Evolutionary conservation across 2,797 vertebrate genomes (phyloP), one percentile per base, ranked within the genome.

Genomic region (Leucoraja ocellata): DNA sequence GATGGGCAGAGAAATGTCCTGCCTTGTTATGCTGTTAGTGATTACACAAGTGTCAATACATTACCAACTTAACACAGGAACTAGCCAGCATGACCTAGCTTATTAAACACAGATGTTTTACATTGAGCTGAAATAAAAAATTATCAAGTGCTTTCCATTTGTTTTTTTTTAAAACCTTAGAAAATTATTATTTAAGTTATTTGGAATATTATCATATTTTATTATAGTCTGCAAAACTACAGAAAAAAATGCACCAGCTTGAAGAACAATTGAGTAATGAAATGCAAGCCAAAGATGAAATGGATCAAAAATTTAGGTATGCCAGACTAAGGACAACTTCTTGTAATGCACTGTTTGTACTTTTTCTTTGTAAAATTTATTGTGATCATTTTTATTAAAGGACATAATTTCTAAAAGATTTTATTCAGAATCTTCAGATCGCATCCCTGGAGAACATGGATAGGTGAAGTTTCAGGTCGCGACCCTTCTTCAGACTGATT

Each of bases 281-380:
- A 95, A 96, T 98, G 93, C 99, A 99, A 96, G 96, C 96, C 95
- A 99, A 97, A 97, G 98, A 98, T 79, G 98, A 99, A 65, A 91
- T 99, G 14, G 99, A 99, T 94, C 97, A 97, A 93, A 99, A 98
- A 95, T 98, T 95, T 97, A 98, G 96, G 99, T 99, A 97, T 14
- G 95, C 11, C 1, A 18, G n/a, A 68, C 6, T 6, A 36, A 65
- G 61, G 61, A n/a, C 28, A 86, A 7, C 7, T 5, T 32, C 14
- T 36, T 32, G 32, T 79, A 79, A 79, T 16, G 36, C 77, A 39
- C 73, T 28, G 25, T 58, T 18, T 68, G 16, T 2, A 54, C 4
- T 63, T 86, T 46, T 63, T 61, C 54, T 0, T 11, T 63, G 58
- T 86, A 18, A 1, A 78, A 36, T 78, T n/a, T 16, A 3, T 36